phyloP scores from a whole-genome alignment of 2,113 vertebrate genomes.

The Anguilla japonica region DNA sequence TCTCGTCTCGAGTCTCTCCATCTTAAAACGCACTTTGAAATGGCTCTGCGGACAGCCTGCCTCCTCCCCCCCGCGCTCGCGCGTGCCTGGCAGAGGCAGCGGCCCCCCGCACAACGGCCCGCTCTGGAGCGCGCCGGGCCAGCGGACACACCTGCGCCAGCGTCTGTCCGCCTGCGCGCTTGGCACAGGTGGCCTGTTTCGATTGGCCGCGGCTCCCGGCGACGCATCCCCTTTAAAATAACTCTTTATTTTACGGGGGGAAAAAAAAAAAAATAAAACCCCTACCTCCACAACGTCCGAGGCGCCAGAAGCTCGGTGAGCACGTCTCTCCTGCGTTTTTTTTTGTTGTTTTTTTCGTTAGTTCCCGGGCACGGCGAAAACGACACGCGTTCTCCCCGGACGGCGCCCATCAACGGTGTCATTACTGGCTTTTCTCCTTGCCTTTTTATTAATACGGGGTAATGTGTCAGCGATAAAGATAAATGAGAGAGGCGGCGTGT shows the following conservation, averaged over 20 bases:
- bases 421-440: conserved; percentile 76
- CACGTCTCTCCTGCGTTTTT: conserved; percentile 38
- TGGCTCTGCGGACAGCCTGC: not conserved
- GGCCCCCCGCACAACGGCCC: conserved; percentile 19
- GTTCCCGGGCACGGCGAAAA: conserved; percentile 57
- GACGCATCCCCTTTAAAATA: conserved; percentile 41
- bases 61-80: not conserved
- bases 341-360: not conserved
- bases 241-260: conserved; percentile 23
- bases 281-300: conserved; percentile 22
- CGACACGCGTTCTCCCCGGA: conserved; percentile 64
- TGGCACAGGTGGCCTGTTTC: conserved; percentile 63
- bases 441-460: conserved; percentile 75
- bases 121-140: conserved; percentile 18
- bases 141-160: conserved; percentile 64
- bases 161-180: conserved; percentile 63
- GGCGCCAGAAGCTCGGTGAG: not conserved
- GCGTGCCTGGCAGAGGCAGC: not conserved
- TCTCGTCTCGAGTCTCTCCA: not conserved
- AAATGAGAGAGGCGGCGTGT: conserved; percentile 75
- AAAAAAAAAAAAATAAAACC: too few relatives aligned
- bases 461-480: conserved; percentile 82
- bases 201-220: conserved; percentile 49
- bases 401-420: conserved; percentile 75
- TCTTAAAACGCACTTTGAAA: conserved; percentile 3